These are phyloP conservation scores for Parapristionchus giblindavisi DNA, from an alignment of 2,888 invertebrate species.

Conservation along the genomic window DNA sequence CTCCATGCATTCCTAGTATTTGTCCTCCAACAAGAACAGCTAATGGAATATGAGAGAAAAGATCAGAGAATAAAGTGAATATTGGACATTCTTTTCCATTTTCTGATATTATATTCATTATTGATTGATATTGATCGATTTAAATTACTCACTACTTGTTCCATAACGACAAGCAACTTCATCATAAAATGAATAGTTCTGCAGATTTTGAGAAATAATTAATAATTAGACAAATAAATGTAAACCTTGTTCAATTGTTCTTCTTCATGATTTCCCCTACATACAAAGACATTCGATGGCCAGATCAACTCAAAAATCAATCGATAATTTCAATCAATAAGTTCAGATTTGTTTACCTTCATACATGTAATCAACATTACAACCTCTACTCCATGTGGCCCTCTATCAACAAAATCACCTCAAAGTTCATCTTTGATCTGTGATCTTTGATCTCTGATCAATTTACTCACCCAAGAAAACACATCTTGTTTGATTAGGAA, in stretches of 20 bases:
- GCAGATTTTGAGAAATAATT: not conserved
- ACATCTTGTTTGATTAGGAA: slow-evolving; percentile 46
- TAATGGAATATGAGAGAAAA: slow-evolving; percentile 50
- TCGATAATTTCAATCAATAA: not conserved
- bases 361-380: slow-evolving; percentile 47
- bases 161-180: slow-evolving; percentile 48
- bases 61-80: slow-evolving; percentile 47
- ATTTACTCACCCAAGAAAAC: slow-evolving; percentile 42
- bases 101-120: not conserved
- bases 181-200: slow-evolving; percentile 50
- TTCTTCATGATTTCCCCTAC: slow-evolving; percentile 56
- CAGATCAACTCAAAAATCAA: slow-evolving; percentile 39
- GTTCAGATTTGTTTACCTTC: slow-evolving; percentile 40
- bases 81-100: slow-evolving; percentile 33
- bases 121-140: slow-evolving; percentile 9
- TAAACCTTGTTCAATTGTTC: slow-evolving; percentile 49
- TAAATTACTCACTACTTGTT: not conserved
- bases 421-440: slow-evolving; percentile 11
- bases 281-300: slow-evolving; percentile 44
- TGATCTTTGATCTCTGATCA: slow-evolving; percentile 29
- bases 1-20: slow-evolving; percentile 56
- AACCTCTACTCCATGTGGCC: slow-evolving; percentile 52
- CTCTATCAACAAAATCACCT: slow-evolving; percentile 55
- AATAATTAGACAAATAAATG: not conserved
- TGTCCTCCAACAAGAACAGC: slow-evolving; percentile 47